A percentile compares a stretch with the other conserved stretches of the same genome.
Evolutionary conservation across 1,140 invertebrate species (phyloP).

Genomic region (Euwallacea similis): DNA sequence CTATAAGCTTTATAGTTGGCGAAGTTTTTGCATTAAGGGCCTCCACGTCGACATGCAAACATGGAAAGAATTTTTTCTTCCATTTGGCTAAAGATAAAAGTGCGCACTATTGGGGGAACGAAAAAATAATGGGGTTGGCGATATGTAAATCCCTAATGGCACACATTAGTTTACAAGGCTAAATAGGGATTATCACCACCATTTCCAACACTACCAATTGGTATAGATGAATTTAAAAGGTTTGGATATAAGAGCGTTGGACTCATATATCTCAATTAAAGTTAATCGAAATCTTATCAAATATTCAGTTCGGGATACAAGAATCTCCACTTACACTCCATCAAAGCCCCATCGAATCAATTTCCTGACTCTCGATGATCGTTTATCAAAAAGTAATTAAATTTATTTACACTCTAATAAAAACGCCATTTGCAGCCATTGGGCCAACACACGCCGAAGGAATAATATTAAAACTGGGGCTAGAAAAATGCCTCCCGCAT

Average conservation of each 20-base stretch:
- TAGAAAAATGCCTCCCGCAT: conserved; percentile 30
- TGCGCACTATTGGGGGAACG: conserved; percentile 14
- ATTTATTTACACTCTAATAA: conserved; percentile 38
- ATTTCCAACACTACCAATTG: too few relatives aligned
- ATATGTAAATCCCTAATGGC: conserved; percentile 1
- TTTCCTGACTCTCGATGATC: conserved; percentile 22
- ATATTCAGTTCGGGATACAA: conserved; percentile 2
- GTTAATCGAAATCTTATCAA: conserved; percentile 18
- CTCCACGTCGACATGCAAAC: conserved; percentile 17
- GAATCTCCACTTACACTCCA: conserved; percentile 21
- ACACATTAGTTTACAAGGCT: too few relatives aligned
- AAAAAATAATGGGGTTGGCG: neutral
- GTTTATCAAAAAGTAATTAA: conserved; percentile 39
- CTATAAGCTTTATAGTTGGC: conserved; percentile 31
- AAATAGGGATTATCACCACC: too few relatives aligned
- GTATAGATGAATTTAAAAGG: too few relatives aligned
- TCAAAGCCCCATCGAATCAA: conserved; percentile 28
- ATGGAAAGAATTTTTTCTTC: conserved; percentile 29
- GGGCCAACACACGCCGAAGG: conserved; percentile 14
- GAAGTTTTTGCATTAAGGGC: conserved; percentile 26
- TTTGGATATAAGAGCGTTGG: too few relatives aligned
- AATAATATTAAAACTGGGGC: conserved; percentile 28
- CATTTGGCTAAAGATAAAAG: conserved; percentile 27
- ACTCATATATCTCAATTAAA: neutral
- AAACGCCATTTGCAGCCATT: conserved; percentile 36